A percentile compares a stretch with the other conserved stretches of the same genome.
Conservation (phyloP, 2,113 vertebrate genomes). For the Gymnocephalus cernua region DNA sequence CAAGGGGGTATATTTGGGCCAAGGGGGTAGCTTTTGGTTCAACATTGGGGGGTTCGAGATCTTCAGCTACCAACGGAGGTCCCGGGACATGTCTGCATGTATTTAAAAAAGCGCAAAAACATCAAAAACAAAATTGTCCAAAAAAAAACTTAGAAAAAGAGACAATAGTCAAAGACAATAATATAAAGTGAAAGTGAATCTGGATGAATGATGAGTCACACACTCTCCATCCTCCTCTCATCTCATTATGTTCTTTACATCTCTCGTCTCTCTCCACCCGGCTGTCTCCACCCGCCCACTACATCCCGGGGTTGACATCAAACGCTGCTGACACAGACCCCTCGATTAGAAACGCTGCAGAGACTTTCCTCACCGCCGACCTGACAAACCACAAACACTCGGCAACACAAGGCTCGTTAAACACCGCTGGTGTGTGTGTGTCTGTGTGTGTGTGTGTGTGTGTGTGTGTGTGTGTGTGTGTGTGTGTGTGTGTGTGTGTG, state of each 20-base stretch:
- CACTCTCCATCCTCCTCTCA: constrained; percentile 13
- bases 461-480: constrained; percentile 29
- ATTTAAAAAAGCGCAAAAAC: no score
- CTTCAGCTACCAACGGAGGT: no score
- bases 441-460: constrained; percentile 31
- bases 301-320: constrained; percentile 40
- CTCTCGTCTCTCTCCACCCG: neutral
- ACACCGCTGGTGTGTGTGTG: neutral
- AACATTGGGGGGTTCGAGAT: no score
- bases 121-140: no score
- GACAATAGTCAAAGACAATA: neutral
- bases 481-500: neutral
- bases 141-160: no score
- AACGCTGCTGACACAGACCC: constrained; percentile 37
- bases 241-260: constrained; percentile 45
- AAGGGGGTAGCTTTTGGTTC: no score
- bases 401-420: constrained; percentile 41
- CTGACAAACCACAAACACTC: constrained; percentile 27
- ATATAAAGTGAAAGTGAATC: neutral
- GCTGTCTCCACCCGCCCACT: constrained; percentile 46
- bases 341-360: constrained; percentile 16
- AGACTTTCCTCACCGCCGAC: neutral
- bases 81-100: no score
- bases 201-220: constrained; percentile 1
- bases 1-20: no score